These are phyloP conservation scores for Engystomops pustulosus DNA, from an alignment of 2,113 vertebrate species.

Conservation along the genomic window DNA sequence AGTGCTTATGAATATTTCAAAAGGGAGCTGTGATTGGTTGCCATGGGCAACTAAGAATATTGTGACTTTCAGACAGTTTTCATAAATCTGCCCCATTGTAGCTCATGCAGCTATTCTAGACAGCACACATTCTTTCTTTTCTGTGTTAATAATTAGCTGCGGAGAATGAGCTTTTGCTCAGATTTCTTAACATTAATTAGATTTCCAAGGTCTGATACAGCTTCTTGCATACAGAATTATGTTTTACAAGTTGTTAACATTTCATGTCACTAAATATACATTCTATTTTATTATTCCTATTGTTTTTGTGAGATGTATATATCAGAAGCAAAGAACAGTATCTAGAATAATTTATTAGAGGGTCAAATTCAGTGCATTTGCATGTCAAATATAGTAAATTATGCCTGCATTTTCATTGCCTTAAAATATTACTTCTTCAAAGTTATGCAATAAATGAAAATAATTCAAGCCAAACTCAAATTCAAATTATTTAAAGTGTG, in stretches of 20 bases:
- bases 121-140: neutral
- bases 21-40: too few relatives aligned
- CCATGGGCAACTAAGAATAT: too few relatives aligned
- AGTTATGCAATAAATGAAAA: neutral
- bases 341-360: neutral
- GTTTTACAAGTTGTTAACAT: neutral
- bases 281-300: neutral
- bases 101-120: too few relatives aligned
- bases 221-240: neutral
- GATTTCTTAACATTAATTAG: constrained; percentile 29
- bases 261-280: constrained; percentile 14
- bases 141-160: neutral
- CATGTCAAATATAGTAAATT: constrained; percentile 25
- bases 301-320: neutral
- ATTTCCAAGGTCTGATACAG: neutral
- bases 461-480: neutral
- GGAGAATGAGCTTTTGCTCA: neutral
- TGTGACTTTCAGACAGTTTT: too few relatives aligned
- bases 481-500: neutral
- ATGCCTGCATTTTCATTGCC: neutral
- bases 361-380: constrained; percentile 11
- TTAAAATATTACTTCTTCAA: neutral
- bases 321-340: neutral
- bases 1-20: too few relatives aligned
- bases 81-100: too few relatives aligned